Base-by-base conservation (phyloP, 2,113 vertebrate genomes). In the Lycaon pictus region DNA sequence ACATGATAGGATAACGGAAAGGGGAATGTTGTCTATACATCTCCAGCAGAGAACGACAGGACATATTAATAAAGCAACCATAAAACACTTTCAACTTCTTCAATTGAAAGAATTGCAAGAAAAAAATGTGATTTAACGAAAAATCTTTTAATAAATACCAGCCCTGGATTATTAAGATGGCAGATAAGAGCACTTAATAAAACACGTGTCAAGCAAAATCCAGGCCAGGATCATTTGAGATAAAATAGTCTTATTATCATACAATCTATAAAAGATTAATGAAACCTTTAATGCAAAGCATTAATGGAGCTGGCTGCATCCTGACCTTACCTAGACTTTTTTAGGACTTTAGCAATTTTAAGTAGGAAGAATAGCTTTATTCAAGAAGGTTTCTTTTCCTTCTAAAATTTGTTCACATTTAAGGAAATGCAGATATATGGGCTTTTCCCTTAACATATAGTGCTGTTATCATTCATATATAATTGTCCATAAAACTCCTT, bases 401-500 rank as follows among this genome's bases (percentile, higher is more conserved):
- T 95, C 69, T 60, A 97, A 97, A 96, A 97, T 97, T 95, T 97
- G 93, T 95, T 97, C 97, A 98, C 90, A 95, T 94, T 98, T 95
- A 96, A 97, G 90, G 32, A 98, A 98, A 98, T 96, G 37, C 71
- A 97, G 93, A 97, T 97, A 93, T 96, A 98, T 93, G 92, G 67
- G 60, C 85, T 93, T 96, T 96, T 88, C 89, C 60, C 85, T 96
- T 97, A 96, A 92, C 76, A 90, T 29, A 88, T 7, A 97, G 80
- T 96, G 43, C 88, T 60, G 95, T 97, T 96, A 98, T 98, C 97
- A 97, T 92, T 98, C 97, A 97, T 72, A 88, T 97, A 96, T 96
- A 98, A 98, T 97, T 43, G 12, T 96, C 96, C 97, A 97, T 98
- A 98, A 98, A 98, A 97, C 96, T 97, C 96, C 95, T 94, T 95